These are phyloP conservation scores for Virgularia gustaviana DNA, from an alignment of 92 coral and sea anemone genomes.

Conservation along the genomic window DNA sequence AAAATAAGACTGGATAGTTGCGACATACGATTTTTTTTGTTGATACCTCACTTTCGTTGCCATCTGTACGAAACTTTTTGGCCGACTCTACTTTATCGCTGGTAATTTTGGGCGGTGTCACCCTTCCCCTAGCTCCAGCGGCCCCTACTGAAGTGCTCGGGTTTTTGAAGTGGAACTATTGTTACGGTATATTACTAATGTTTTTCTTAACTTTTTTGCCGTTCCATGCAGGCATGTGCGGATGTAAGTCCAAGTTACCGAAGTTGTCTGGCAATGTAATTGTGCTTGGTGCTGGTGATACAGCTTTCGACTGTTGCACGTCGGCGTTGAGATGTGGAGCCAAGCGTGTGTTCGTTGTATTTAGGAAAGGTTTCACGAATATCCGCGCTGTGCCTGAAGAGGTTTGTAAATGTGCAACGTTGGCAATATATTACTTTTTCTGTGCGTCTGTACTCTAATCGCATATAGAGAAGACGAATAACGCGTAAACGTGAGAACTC, in stretches of 20 bases:
- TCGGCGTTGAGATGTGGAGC: slow-evolving; percentile 99
- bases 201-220: no score
- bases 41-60: no score
- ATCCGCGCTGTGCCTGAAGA: slow-evolving; percentile 98
- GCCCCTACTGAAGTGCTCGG: no score
- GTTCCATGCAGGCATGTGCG: slow-evolving; percentile 78
- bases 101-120: no score
- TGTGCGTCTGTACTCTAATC: background rate
- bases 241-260: slow-evolving; percentile 80
- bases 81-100: no score
- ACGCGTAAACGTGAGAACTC: background rate
- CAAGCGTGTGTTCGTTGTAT: slow-evolving; percentile 90
- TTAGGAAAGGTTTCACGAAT: slow-evolving; percentile 92
- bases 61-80: no score
- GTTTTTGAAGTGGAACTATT: no score
- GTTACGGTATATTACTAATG: no score
- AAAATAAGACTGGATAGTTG: no score
- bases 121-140: no score
- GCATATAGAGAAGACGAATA: background rate
- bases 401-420: slow-evolving; percentile 60
- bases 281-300: slow-evolving; percentile 95
- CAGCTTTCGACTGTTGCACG: slow-evolving; percentile 98
- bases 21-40: no score
- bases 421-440: no score
- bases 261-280: slow-evolving; percentile 79